Conservation (phyloP, 1,140 invertebrate genomes). For the Antheraea mylitta region DNA sequence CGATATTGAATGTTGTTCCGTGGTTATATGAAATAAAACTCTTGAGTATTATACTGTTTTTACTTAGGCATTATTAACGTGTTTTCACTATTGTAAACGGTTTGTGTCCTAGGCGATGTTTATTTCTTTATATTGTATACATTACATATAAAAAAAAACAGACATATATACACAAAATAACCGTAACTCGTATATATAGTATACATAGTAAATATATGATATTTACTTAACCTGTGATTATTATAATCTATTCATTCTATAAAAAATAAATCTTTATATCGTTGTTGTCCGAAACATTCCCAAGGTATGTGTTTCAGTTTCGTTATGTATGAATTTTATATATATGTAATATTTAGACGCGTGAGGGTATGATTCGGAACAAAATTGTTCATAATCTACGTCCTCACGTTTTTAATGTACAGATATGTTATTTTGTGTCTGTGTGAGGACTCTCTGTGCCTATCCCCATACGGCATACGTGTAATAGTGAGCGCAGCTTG, state of each 20-base stretch:
- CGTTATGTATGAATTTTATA: slow-evolving; percentile 31
- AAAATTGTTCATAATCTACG: not conserved
- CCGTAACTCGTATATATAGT: slow-evolving; percentile 23
- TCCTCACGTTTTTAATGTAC: not conserved
- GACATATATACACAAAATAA: too few relatives aligned
- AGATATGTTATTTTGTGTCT: not conserved
- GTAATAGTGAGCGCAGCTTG: slow-evolving; percentile 56
- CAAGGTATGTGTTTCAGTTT: slow-evolving; percentile 48
- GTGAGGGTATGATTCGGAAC: not conserved
- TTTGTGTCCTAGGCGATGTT: too few relatives aligned
- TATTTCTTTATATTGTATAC: too few relatives aligned
- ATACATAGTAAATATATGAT: slow-evolving; percentile 60
- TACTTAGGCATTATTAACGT: too few relatives aligned
- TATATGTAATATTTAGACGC: not conserved
- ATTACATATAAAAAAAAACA: too few relatives aligned
- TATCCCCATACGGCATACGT: slow-evolving; percentile 42
- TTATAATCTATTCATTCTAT: slow-evolving; percentile 58
- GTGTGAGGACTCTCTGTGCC: slow-evolving; percentile 36
- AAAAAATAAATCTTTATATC: slow-evolving; percentile 26
- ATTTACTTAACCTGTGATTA: slow-evolving; percentile 71
- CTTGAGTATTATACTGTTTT: too few relatives aligned
- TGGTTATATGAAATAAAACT: too few relatives aligned
- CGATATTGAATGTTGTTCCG: slow-evolving; percentile 59
- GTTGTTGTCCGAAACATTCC: slow-evolving; percentile 68
- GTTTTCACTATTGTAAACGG: too few relatives aligned